Evolutionary conservation across 2,888 invertebrate species (phyloP).

Genomic region (Philonicus albiceps): DNA sequence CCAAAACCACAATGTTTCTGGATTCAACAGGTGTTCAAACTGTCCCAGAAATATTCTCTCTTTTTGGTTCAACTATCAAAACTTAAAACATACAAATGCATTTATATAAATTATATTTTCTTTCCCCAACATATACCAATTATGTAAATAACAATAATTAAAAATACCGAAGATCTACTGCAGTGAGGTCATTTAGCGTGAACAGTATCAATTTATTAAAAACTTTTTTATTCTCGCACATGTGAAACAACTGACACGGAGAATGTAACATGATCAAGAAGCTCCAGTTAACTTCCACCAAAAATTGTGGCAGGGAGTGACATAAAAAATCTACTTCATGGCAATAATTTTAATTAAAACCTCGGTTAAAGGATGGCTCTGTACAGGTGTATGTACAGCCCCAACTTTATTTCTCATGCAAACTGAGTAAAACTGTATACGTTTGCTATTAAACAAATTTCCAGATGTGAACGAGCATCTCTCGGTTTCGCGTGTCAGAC

Average conservation of each 20-base stretch:
- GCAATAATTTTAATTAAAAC: slow-evolving; percentile 30
- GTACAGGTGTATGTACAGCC: not conserved
- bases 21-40: no score
- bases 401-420: not conserved
- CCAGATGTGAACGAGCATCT: slow-evolving; percentile 16
- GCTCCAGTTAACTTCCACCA: not conserved
- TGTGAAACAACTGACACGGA: not conserved
- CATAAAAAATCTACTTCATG: slow-evolving; percentile 15
- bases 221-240: not conserved
- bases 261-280: not conserved
- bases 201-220: not conserved
- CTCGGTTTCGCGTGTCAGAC: not conserved
- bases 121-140: no score
- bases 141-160: no score
- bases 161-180: no score
- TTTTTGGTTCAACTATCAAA: no score
- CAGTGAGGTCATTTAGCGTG: not conserved
- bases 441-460: slow-evolving; percentile 25
- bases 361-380: not conserved
- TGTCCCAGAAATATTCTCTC: no score
- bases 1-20: no score
- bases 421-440: not conserved
- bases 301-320: not conserved
- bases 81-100: no score
- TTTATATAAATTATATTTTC: no score